Base-by-base conservation (phyloP, 2,888 invertebrate genomes). In the Monoplex corrugatus region DNA sequence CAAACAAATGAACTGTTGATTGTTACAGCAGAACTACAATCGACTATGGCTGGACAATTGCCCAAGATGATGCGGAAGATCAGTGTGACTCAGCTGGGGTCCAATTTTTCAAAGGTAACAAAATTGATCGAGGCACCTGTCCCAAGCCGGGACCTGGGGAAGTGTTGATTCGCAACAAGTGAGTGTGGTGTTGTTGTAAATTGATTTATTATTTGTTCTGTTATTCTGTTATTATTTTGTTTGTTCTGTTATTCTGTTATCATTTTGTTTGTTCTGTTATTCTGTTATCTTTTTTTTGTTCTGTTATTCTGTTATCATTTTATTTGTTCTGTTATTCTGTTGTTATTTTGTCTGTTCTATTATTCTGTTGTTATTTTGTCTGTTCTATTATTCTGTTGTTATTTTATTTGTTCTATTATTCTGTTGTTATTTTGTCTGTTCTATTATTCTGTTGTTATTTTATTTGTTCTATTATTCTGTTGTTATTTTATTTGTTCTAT, bases 121-220 rank as follows among this genome's bases (percentile, higher is more conserved):
- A 87, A 91, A 75, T 91, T 95, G n/a, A 92, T 92, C 5, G 93
- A 94, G 75, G 92, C 91, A n/a, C 93, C 93, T 3, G 91, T 95
- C 16, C 94, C 94, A 40, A 89, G 50, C 95, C 95, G 3, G 93
- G 93, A 16, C 92, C 93, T 8, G 93, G 93, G 40, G 94, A 95
- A 90, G 91, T 95, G 35, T 92, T 95, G 3, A 91, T 96, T 13
- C 94, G 94, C 91, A 95, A 95, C 92, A 95, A 93, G 95, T 95
- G 86, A 90, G 88, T 72, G n/a, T n/a, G n/a, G n/a, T 19, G 13
- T 19, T 78, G 10, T n/a, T 32, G 78, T 10, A 78, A 78, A 78
- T 13, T 78, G 78, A 32, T 13, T 78, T 78, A 13, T 13, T 32
- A 13, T n/a, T 35, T 32, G 13, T 78, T 87, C 43, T 80, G n/a